These are phyloP conservation scores for Labroides dimidiatus DNA, from an alignment of 2,797 vertebrate genomes.

Conservation along the genomic window DNA sequence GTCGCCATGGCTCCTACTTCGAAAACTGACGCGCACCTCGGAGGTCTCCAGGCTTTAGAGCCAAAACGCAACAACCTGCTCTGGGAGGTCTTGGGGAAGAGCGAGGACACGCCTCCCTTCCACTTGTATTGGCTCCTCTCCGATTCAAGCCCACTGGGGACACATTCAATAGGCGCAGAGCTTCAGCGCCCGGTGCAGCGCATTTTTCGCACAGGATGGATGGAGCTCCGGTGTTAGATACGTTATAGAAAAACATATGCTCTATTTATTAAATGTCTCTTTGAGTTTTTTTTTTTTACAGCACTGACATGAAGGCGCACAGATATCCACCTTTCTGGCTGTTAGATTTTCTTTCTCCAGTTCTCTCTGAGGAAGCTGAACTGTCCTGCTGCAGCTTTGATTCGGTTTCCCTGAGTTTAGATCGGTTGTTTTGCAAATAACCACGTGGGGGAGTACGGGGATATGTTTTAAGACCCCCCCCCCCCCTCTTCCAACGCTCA, in stretches of 20 bases:
- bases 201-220: slow-evolving; percentile 69
- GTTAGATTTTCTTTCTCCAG: slow-evolving; percentile 4
- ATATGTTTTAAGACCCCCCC: slow-evolving; percentile 74
- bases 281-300: slow-evolving; percentile 61
- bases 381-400: slow-evolving; percentile 72
- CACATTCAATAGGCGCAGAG: slow-evolving; percentile 75
- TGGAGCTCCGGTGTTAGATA: slow-evolving; percentile 64
- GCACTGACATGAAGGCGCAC: slow-evolving; percentile 6
- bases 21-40: slow-evolving; percentile 88
- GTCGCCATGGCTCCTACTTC: slow-evolving; percentile 94
- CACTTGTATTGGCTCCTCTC: slow-evolving; percentile 89
- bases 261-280: slow-evolving; percentile 72
- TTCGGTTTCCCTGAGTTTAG: slow-evolving; percentile 71
- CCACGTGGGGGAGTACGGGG: slow-evolving; percentile 90
- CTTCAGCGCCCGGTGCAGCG: slow-evolving; percentile 58
- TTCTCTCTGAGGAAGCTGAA: slow-evolving; percentile 54
- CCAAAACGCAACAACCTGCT: slow-evolving; percentile 87
- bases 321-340: slow-evolving; percentile 6
- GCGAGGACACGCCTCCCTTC: slow-evolving; percentile 85
- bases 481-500: slow-evolving; percentile 8
- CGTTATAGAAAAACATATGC: slow-evolving; percentile 71
- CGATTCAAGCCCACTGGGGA: slow-evolving; percentile 80
- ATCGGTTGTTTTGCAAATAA: slow-evolving; percentile 87
- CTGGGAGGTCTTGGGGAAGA: slow-evolving; percentile 84
- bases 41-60: slow-evolving; percentile 93